Percentiles rank a stretch among this genome's conserved stretches.
Conservation (phyloP, 2,113 vertebrate species). For the Suncus etruscus region DNA sequence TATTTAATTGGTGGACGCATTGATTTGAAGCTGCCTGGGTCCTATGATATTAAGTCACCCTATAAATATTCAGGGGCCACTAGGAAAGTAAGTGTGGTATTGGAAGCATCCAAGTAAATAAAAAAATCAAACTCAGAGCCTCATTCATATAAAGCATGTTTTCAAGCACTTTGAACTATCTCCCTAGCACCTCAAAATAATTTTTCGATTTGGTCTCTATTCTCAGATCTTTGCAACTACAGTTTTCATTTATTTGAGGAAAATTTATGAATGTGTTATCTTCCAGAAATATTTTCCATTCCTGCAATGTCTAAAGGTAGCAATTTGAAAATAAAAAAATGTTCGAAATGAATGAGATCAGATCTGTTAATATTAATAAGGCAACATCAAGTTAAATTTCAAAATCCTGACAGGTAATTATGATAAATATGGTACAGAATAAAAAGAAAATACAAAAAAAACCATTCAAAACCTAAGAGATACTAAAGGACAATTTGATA, state of each 20-base stretch:
- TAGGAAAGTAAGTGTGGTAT: too few relatives aligned
- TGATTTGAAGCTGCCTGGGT: too few relatives aligned
- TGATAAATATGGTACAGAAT: neutral
- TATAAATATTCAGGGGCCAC: too few relatives aligned
- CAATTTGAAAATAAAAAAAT: slow-evolving; percentile 20
- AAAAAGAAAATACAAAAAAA: neutral
- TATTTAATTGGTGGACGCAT: too few relatives aligned
- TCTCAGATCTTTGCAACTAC: neutral
- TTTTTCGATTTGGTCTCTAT: neutral
- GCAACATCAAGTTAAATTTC: neutral
- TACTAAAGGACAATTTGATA: neutral
- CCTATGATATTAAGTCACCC: too few relatives aligned
- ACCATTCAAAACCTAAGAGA: neutral
- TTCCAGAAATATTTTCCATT: neutral
- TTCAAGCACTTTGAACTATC: too few relatives aligned
- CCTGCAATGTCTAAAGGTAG: neutral
- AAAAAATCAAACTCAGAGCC: too few relatives aligned
- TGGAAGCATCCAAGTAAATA: too few relatives aligned
- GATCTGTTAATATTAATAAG: neutral
- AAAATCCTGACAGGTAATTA: neutral
- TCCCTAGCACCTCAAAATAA: too few relatives aligned
- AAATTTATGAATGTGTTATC: neutral
- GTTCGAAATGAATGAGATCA: neutral
- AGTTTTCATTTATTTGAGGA: neutral
- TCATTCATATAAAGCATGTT: too few relatives aligned